phyloP scores from a whole-genome alignment of 2,888 invertebrate species.

The Calameuta pallipes region DNA sequence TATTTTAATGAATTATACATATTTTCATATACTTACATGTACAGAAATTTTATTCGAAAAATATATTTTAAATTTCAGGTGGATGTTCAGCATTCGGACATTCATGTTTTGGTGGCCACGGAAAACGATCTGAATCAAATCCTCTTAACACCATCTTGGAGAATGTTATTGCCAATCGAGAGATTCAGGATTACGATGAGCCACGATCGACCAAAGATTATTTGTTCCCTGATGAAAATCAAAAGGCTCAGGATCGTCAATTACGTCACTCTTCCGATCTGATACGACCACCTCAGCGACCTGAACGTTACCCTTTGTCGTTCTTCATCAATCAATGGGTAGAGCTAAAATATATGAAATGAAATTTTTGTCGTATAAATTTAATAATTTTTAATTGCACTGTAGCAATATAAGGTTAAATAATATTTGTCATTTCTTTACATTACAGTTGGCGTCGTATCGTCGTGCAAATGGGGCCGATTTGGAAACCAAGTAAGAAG shows the following conservation, averaged over 20 bases:
- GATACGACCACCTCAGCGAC: conserved; percentile 14
- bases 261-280: conserved; percentile 5
- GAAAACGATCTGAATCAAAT: conserved; percentile 71
- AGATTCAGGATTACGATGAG: conserved; percentile 14
- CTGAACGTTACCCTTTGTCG: conserved; percentile 47
- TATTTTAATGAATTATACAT: no score
- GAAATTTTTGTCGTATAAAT: neutral
- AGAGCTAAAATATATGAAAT: conserved; percentile 24
- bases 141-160: conserved; percentile 53
- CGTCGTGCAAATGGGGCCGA: conserved; percentile 37
- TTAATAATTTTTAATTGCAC: neutral
- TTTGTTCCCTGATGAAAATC: conserved; percentile 14
- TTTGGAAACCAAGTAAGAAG: conserved; percentile 15
- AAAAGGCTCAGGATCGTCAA: conserved; percentile 9
- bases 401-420: neutral
- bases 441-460: conserved; percentile 43
- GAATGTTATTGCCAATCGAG: conserved; percentile 11
- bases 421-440: conserved; percentile 18
- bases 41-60: no score
- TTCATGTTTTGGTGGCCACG: conserved; percentile 81
- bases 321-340: conserved; percentile 67
- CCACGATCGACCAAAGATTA: conserved; percentile 5
- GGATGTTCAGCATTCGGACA: conserved; percentile 80
- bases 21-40: no score
- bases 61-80: conserved; percentile 65